Conservation (phyloP, 2,888 invertebrate species). For the Brachyptera putata region DNA sequence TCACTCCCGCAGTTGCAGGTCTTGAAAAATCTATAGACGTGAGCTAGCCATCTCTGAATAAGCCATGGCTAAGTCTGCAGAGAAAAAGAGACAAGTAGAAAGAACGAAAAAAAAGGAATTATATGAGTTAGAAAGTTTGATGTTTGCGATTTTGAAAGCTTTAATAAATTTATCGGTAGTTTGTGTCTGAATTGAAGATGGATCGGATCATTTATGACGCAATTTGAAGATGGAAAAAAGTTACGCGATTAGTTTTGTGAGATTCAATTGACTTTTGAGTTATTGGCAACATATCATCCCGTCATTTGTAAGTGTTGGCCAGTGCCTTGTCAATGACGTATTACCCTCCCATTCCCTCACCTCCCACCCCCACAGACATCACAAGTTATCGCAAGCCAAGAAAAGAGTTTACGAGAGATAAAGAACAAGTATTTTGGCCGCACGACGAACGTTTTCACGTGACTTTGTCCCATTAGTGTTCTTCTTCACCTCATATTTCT, state of each 20-base stretch:
- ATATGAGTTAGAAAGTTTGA: conserved; percentile 28
- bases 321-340: not conserved
- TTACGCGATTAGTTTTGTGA: conserved; percentile 16
- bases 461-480: conserved; percentile 30
- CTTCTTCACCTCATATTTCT: conserved; percentile 27
- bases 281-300: not conserved
- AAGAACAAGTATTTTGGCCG: conserved; percentile 24
- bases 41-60: conserved; percentile 28
- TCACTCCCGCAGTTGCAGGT: conserved; percentile 20
- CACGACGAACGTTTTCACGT: conserved; percentile 20
- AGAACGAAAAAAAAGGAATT: conserved; percentile 20
- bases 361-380: not conserved
- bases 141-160: conserved; percentile 27
- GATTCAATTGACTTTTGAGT: conserved; percentile 14
- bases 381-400: too few species aligned
- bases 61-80: conserved; percentile 21
- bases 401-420: conserved; percentile 6
- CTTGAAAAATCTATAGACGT: conserved; percentile 31
- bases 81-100: conserved; percentile 11
- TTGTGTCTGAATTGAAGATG: conserved; percentile 24
- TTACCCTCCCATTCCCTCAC: not conserved
- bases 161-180: conserved; percentile 29
- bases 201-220: conserved; percentile 23
- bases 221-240: conserved; percentile 17
- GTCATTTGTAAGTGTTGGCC: not conserved